Base-by-base conservation (phyloP, 92 coral and sea anemone species). In the Epizoanthus rinbou region DNA sequence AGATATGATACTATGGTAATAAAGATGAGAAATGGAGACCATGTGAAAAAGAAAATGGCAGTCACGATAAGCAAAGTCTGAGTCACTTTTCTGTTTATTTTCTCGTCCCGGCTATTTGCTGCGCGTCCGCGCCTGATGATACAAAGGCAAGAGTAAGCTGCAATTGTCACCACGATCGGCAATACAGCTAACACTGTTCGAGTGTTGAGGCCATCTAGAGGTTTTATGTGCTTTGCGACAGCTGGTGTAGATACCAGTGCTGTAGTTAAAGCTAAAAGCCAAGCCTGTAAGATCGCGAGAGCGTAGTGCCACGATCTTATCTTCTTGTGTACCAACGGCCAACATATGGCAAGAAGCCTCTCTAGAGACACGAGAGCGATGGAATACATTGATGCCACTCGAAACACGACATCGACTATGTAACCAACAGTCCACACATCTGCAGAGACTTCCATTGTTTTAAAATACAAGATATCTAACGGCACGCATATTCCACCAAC, bases 401-500 rank as follows among this genome's bases (percentile, higher is more conserved):
- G 39, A 11, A 39, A 52, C 43, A 73, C 63, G 43, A 73, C 79
- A 22, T 73, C 79, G 3, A 73, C 10, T 6, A 73, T 52, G 45
- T 23, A 73, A 53, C 31, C 41, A 21, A 22, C 63, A 9, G 0
- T 4, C 0, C 0, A 1, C 19, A 53, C 10, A 47, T 41, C 56
- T 5, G 5, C 10, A 22, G 37, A 3, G 14, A 18, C 13, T 41
- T 52, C 22, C 2, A 41, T 11, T 47, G 17, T 63, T 11, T n/a
- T n/a, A n/a, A 53, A 8, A 10, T 8, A 8, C 4, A 22, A 13
- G 16, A 52, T 50, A 14, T 73, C 63, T 39, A 73, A 21, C 14
- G 79, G 79, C 0, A 73, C 64, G 13, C 63, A 53, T 11, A 73
- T 50, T 73, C 63, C 63, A 5, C 79, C 79, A 19, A 73, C 79